Conservation (phyloP, 2,888 invertebrate species). For the Mimachlamys varia region DNA sequence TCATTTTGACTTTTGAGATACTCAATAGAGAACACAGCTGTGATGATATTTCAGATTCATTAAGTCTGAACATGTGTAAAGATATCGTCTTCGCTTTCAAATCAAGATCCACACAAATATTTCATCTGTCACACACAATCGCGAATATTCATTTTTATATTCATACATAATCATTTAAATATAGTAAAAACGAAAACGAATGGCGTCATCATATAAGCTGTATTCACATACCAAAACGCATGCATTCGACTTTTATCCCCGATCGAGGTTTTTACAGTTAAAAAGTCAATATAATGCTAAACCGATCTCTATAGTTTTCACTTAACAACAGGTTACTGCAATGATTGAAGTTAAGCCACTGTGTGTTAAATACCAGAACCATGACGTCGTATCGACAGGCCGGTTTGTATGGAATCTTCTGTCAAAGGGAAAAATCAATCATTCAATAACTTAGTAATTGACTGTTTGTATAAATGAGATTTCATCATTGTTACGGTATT, state of each 20-base stretch:
- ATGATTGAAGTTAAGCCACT: not conserved
- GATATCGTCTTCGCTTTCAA: too few relatives aligned
- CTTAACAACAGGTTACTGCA: not conserved
- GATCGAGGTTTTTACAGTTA: not conserved
- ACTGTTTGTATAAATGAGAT: slow-evolving; percentile 32
- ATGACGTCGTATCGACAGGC: not conserved
- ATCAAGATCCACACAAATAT: too few relatives aligned
- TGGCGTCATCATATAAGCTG: not conserved
- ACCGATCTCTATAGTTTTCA: not conserved
- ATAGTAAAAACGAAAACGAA: not conserved
- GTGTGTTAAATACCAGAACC: not conserved
- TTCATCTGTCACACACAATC: too few relatives aligned
- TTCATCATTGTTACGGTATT: slow-evolving; percentile 31
- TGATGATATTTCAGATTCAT: too few relatives aligned
- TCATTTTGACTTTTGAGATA: too few relatives aligned
- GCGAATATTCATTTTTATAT: too few relatives aligned
- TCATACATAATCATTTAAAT: too few relatives aligned
- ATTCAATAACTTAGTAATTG: slow-evolving; percentile 25
- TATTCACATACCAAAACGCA: not conserved
- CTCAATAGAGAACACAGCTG: too few relatives aligned
- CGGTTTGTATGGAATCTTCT: slow-evolving; percentile 10
- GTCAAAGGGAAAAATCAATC: slow-evolving; percentile 33
- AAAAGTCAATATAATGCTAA: not conserved
- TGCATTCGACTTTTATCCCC: not conserved
- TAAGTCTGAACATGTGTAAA: too few relatives aligned